Percentiles rank a stretch among this genome's conserved stretches.
These are phyloP conservation scores for Mustela nigripes DNA, from an alignment of 2,113 vertebrate genomes.

Conservation along the genomic window DNA sequence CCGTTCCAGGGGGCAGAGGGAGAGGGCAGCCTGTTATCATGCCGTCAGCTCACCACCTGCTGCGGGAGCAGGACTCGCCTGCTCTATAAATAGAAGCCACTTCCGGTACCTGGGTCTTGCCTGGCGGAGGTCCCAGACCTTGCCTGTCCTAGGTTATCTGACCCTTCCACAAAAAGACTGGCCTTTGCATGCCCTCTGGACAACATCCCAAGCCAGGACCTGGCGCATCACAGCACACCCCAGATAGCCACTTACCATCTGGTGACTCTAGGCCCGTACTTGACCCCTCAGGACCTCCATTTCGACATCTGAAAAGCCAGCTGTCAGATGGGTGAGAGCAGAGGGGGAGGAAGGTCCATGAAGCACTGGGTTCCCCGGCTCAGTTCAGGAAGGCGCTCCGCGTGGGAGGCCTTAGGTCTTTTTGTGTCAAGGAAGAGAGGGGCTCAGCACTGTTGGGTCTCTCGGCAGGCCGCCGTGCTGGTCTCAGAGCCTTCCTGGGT, in stretches of 20 bases:
- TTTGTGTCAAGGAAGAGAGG: not conserved
- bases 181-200: not conserved
- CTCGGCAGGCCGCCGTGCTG: not conserved
- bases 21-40: not conserved
- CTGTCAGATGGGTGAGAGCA: not conserved
- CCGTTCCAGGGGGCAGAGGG: not conserved
- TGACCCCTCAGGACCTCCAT: not conserved
- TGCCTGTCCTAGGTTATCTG: conserved; percentile 25
- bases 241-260: not conserved
- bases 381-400: rapidly evolving
- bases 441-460: rapidly evolving
- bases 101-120: conserved; percentile 55
- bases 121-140: conserved; percentile 31
- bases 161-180: not conserved
- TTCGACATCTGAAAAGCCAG: not conserved
- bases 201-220: not conserved
- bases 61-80: not conserved
- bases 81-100: conserved; percentile 55
- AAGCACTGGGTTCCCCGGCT: not conserved
- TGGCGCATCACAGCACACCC: not conserved
- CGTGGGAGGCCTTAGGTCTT: rapidly evolving
- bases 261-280: not conserved
- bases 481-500: not conserved
- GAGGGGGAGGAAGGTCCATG: rapidly evolving
- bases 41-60: conserved; percentile 13